Evolutionary conservation across 2,797 vertebrate species (phyloP).

Genomic region (Paguma larvata): DNA sequence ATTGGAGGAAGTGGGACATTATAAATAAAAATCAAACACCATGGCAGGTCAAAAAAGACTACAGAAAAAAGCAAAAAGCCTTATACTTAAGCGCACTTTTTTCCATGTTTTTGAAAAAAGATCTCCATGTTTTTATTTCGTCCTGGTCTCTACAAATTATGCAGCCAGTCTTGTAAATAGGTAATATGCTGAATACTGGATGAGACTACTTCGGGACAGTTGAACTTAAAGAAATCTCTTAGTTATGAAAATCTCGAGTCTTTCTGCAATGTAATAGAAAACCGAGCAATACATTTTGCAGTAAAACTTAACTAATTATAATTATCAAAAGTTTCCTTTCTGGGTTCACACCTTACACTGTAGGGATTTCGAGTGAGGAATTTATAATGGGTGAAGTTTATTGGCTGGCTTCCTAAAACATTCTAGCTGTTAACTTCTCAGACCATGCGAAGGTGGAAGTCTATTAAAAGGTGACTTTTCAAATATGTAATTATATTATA

Average conservation of each 20-base stretch:
- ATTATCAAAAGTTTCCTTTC: constrained; percentile 2
- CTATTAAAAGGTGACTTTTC: not conserved
- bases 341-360: not conserved
- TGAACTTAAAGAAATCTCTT: not conserved
- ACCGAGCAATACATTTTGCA: not conserved
- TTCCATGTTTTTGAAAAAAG: not conserved
- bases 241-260: not conserved
- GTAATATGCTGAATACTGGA: not conserved
- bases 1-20: not conserved
- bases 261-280: not conserved
- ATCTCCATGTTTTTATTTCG: not conserved
- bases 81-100: not conserved
- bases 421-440: not conserved
- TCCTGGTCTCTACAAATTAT: not conserved
- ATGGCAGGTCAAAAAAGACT: not conserved
- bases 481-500: not conserved
- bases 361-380: not conserved
- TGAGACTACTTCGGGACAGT: not conserved
- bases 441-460: not conserved
- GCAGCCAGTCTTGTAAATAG: not conserved
- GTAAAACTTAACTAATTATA: constrained; percentile 8
- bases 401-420: not conserved
- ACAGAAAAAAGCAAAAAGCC: not conserved
- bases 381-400: not conserved
- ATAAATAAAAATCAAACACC: not conserved